phyloP scores from a whole-genome alignment of 2,888 invertebrate species.

The Alsophila aescularia region DNA sequence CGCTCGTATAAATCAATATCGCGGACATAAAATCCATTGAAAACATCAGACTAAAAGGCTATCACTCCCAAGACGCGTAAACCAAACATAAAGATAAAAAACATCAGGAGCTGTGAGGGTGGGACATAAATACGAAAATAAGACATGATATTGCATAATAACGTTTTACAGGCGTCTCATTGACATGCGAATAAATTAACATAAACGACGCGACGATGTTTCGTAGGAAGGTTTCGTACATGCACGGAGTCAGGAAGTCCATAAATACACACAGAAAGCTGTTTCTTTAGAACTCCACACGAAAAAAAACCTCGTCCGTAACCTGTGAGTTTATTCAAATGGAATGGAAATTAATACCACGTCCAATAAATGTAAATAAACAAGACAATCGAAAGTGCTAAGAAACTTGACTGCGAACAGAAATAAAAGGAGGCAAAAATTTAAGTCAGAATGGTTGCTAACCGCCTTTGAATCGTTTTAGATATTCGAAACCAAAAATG shows the following conservation, averaged over 20 bases:
- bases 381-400: no score
- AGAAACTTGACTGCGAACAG: no score
- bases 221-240: conserved; percentile 40
- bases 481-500: no score
- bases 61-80: conserved; percentile 21
- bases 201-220: conserved; percentile 59
- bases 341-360: no score
- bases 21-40: conserved; percentile 31
- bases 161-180: conserved; percentile 68
- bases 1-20: conserved; percentile 21
- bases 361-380: no score
- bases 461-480: no score
- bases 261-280: not conserved
- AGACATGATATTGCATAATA: conserved; percentile 68
- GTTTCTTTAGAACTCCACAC: no score
- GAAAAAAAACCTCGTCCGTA: no score
- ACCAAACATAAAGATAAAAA: conserved; percentile 42
- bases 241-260: conserved; percentile 9
- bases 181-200: conserved; percentile 79
- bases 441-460: no score
- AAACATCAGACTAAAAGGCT: conserved; percentile 26
- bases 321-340: no score
- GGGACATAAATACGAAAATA: conserved; percentile 57
- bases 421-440: no score
- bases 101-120: conserved; percentile 43